Percentiles rank a stretch among this genome's conserved stretches.
phyloP scores from a whole-genome alignment of 2,888 invertebrate species.

The Acronicta alni region DNA sequence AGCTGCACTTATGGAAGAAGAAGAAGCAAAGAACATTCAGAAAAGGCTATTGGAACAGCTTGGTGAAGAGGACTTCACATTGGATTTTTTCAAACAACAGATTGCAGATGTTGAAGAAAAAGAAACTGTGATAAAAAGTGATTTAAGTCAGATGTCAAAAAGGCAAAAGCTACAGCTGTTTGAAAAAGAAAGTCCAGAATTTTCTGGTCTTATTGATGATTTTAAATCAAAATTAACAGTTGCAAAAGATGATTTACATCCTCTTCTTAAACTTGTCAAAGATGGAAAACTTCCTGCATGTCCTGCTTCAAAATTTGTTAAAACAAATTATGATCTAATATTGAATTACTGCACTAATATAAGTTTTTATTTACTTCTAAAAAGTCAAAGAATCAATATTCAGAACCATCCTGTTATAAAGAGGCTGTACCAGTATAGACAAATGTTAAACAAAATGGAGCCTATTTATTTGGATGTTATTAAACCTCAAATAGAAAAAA shows the following conservation, averaged over 20 bases:
- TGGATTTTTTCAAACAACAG: constrained; percentile 88
- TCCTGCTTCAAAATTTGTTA: constrained; percentile 92
- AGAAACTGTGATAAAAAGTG: constrained; percentile 91
- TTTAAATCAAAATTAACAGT: constrained; percentile 92
- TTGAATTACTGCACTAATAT: constrained; percentile 96
- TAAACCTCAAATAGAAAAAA: constrained; percentile 91
- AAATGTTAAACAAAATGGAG: constrained; percentile 93
- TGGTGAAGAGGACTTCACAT: constrained; percentile 93
- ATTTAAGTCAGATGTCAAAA: constrained; percentile 93
- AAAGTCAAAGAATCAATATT: constrained; percentile 92
- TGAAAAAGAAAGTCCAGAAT: constrained; percentile 96
- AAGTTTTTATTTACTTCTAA: constrained; percentile 95
- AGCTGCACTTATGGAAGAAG: constrained; percentile 93
- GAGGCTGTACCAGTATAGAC: constrained; percentile 94
- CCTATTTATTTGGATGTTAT: constrained; percentile 91
- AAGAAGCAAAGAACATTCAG: constrained; percentile 95
- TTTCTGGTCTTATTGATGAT: constrained; percentile 93
- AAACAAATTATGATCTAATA: constrained; percentile 91
- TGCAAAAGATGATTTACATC: constrained; percentile 91
- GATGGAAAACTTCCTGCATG: constrained; percentile 90
- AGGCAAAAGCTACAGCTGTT: constrained; percentile 93
- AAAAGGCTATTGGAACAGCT: constrained; percentile 93
- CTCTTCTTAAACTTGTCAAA: constrained; percentile 91
- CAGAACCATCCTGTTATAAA: constrained; percentile 97
- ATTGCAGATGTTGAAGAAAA: constrained; percentile 78